phyloP scores from a whole-genome alignment of 2,888 invertebrate species.

The Ennomos fuscantarius region DNA sequence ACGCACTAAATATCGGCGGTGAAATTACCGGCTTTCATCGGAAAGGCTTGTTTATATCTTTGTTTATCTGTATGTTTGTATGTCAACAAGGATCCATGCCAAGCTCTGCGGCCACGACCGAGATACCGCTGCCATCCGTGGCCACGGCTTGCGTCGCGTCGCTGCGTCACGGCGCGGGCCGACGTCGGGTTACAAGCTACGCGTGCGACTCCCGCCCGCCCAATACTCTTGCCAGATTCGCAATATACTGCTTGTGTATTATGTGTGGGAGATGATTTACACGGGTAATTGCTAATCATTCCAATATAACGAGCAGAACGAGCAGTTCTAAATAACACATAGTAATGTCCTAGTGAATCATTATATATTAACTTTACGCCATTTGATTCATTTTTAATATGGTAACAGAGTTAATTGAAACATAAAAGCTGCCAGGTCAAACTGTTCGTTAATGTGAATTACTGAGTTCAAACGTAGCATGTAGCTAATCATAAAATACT shows the following conservation, averaged over 20 bases:
- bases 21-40: conserved; percentile 19
- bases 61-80: conserved; percentile 35
- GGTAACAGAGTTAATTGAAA: neutral
- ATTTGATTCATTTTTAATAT: neutral
- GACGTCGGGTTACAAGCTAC: conserved; percentile 6
- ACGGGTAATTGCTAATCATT: conserved; percentile 21
- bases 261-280: conserved; percentile 17
- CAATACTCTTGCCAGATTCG: conserved; percentile 35
- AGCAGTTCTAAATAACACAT: conserved; percentile 3
- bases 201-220: conserved; percentile 13
- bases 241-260: conserved; percentile 21
- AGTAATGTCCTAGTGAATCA: conserved; percentile 3
- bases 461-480: conserved; percentile 7
- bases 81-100: conserved; percentile 47
- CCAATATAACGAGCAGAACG: conserved; percentile 4
- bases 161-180: conserved; percentile 8
- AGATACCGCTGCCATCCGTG: conserved; percentile 27
- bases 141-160: conserved; percentile 20
- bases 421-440: neutral
- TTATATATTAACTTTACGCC: conserved; percentile 8
- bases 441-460: neutral
- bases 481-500: conserved; percentile 11
- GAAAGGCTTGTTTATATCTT: conserved; percentile 28
- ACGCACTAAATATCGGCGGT: conserved; percentile 14
- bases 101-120: conserved; percentile 49